Evolutionary conservation across 2,797 vertebrate species (phyloP).

Genomic region (Potorous gilbertii): DNA sequence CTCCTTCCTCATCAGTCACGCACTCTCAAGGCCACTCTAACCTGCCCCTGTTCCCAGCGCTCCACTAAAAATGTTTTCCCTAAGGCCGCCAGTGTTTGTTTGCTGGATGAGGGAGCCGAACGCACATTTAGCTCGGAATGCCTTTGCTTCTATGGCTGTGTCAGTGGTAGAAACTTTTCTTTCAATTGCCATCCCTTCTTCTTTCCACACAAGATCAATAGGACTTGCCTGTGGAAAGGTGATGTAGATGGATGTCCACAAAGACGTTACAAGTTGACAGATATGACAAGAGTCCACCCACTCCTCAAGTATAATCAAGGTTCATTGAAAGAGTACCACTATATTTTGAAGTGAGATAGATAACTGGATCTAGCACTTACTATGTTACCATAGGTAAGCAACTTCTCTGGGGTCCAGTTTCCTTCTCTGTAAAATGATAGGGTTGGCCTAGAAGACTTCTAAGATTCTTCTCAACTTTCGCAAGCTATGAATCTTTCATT

Average conservation of each 20-base stretch:
- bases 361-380: neutral
- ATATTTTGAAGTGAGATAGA: neutral
- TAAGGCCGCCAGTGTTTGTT: neutral
- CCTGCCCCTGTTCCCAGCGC: neutral
- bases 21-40: neutral
- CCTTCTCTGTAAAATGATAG: neutral
- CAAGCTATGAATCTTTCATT: neutral
- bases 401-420: neutral
- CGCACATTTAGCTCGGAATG: neutral
- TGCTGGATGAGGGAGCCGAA: neutral
- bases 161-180: neutral
- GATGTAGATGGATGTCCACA: neutral
- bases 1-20: neutral
- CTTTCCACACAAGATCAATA: neutral
- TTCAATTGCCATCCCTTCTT: neutral
- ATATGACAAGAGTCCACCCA: neutral
- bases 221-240: neutral
- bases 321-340: neutral
- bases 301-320: neutral
- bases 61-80: neutral
- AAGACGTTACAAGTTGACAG: neutral
- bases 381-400: neutral
- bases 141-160: neutral
- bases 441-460: neutral
- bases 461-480: neutral